Base-by-base conservation (phyloP, 2,113 vertebrate species). In the Aptenodytes patagonicus region DNA sequence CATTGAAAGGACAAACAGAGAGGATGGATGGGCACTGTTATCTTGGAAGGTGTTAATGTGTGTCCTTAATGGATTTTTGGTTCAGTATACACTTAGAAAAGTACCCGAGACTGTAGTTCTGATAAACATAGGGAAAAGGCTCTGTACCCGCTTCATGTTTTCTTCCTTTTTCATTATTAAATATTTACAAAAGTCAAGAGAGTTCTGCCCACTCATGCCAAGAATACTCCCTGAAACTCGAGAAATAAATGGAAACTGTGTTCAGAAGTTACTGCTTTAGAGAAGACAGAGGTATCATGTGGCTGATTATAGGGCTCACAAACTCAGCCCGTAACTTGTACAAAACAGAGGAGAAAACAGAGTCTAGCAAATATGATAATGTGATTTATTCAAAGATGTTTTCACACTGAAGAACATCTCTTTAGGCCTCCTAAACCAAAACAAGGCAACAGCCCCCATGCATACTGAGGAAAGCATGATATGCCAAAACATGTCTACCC, bases 361-460 rank as follows among this genome's bases (percentile, higher is more conserved):
- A 60, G 46, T 72, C 61, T 83, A 87, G 83, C 24, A 96, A 94
- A 90, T 83, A 94, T 49, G 60, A 38, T 65, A 93, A 58, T 87
- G 73, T 70, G 58, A 90, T 91, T 95, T 93, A 85, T 82, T 91
- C 71, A 38, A 42, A 83, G n/a, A 76, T 32, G 9, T 82, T 96
- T 90, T 87, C 57, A 29, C n/a, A 49, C 15, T 71, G 87, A 77
- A 76, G 47, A 51, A 62, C 60, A 70, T 88, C 75, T 95, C 52
- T 89, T 89, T 70, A 92, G n/a, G 49, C 38, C 46, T 82, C 44
- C 84, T 83, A 85, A 65, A 90, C 14, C 52, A 69, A 96, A 93
- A 88, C 57, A 65, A 70, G 52, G 32, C 5, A 3, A 71, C 61
- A 79, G n/a, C 42, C 15, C 36, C 46, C 8, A 0, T 34, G 36